Conservation (phyloP, 2,888 invertebrate species). For the Cyrtodaria siliqua region DNA sequence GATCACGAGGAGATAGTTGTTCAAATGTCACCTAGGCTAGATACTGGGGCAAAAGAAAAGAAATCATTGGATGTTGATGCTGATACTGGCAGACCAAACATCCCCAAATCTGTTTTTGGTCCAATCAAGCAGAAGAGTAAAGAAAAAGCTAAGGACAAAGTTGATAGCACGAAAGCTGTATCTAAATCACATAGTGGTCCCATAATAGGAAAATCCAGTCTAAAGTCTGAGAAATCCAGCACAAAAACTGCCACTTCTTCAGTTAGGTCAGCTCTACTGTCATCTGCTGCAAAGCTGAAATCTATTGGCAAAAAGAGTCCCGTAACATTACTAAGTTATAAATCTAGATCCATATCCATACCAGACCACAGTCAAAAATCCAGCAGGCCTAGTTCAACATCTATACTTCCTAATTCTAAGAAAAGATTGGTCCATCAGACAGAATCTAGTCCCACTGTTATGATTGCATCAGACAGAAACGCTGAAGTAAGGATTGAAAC, state of each 20-base stretch:
- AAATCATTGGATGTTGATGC: background rate
- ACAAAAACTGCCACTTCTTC: slow-evolving; percentile 26
- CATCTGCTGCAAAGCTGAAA: slow-evolving; percentile 63
- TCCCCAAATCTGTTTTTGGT: slow-evolving; percentile 6
- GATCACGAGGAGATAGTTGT: background rate
- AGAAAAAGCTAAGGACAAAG: too few species aligned
- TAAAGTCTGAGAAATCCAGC: slow-evolving; percentile 17
- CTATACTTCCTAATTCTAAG: slow-evolving; percentile 9
- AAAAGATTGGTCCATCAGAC: slow-evolving; percentile 37
- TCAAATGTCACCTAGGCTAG: slow-evolving; percentile 5
- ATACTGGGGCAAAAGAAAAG: background rate
- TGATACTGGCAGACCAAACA: background rate
- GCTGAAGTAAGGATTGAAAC: slow-evolving; percentile 2
- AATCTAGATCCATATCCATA: slow-evolving; percentile 54
- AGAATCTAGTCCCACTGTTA: slow-evolving; percentile 57
- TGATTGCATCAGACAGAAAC: slow-evolving; percentile 12
- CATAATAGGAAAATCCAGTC: slow-evolving; percentile 25
- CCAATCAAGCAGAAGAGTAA: background rate
- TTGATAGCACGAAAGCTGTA: background rate
- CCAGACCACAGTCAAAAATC: slow-evolving; percentile 38
- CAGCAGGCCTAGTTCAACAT: slow-evolving; percentile 33
- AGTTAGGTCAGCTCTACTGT: slow-evolving; percentile 51
- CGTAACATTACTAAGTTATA: slow-evolving; percentile 56
- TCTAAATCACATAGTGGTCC: slow-evolving; percentile 31
- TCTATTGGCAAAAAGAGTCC: slow-evolving; percentile 55